A percentile compares a stretch with the other conserved stretches of the same genome.
These are phyloP conservation scores for Thecocarcelia acutangulata DNA, from an alignment of 2,888 invertebrate species.

Conservation along the genomic window DNA sequence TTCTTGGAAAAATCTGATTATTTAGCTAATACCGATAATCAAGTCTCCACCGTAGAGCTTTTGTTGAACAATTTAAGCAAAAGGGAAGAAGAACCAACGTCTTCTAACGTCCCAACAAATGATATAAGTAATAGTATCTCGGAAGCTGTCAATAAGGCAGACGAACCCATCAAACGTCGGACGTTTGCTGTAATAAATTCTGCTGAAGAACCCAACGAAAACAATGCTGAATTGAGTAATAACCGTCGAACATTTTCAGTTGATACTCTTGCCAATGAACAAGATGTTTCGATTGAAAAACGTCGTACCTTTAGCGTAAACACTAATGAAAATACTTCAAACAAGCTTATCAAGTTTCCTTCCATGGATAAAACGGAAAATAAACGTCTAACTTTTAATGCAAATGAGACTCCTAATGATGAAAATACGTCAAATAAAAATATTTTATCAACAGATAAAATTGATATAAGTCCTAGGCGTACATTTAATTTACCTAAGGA, in stretches of 20 bases:
- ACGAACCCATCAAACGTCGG: slow-evolving; percentile 21
- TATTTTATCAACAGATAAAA: neutral
- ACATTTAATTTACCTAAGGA: slow-evolving; percentile 67
- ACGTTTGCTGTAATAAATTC: slow-evolving; percentile 19
- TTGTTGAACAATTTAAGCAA: slow-evolving; percentile 14
- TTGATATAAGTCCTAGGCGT: slow-evolving; percentile 48
- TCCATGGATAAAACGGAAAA: slow-evolving; percentile 35
- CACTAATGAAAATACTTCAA: neutral
- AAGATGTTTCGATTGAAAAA: slow-evolving; percentile 21
- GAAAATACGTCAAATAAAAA: neutral
- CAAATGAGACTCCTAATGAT: neutral
- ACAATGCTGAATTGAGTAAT: slow-evolving; percentile 3
- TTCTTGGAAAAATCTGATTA: slow-evolving; percentile 74
- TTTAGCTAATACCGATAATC: slow-evolving; percentile 28
- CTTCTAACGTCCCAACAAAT: neutral
- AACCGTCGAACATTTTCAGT: slow-evolving; percentile 49
- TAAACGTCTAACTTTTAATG: slow-evolving; percentile 42
- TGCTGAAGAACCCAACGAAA: neutral
- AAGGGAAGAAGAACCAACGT: neutral
- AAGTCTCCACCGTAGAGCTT: neutral
- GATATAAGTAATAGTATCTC: slow-evolving; percentile 20
- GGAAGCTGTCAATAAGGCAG: neutral
- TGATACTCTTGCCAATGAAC: neutral
- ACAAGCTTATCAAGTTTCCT: slow-evolving; percentile 15
- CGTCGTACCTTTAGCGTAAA: slow-evolving; percentile 63